Conservation (phyloP, 2,113 vertebrate species). For the Potamarius usumacintae region DNA sequence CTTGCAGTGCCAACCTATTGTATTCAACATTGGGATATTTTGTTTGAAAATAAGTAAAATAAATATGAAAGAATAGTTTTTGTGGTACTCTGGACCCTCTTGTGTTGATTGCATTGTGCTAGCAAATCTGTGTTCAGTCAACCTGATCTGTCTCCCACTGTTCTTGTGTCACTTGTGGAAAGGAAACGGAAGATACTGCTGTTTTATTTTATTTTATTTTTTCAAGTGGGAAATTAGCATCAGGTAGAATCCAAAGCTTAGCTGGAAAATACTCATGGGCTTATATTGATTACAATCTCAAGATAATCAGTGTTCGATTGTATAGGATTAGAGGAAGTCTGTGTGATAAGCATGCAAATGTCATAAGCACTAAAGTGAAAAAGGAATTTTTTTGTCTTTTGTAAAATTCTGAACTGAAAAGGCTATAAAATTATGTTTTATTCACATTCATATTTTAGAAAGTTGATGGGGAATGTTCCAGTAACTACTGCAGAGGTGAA, state of each 20-base stretch:
- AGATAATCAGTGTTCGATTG: slow-evolving; percentile 49
- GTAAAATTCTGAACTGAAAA: background rate
- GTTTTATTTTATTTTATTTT: background rate
- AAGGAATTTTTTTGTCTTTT: background rate
- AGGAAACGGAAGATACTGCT: background rate
- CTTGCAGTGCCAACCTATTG: background rate
- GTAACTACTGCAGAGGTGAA: too few species aligned
- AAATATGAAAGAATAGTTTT: background rate
- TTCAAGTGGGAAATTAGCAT: slow-evolving; percentile 21
- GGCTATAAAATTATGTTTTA: background rate
- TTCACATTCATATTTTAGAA: background rate
- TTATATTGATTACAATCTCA: slow-evolving; percentile 53
- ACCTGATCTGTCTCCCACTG: background rate
- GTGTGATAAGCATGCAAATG: background rate
- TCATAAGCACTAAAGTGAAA: background rate
- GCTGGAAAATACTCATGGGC: slow-evolving; percentile 68
- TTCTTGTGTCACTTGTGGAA: slow-evolving; percentile 20
- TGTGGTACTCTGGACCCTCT: background rate
- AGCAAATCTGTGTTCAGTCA: slow-evolving; percentile 14
- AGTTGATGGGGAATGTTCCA: background rate
- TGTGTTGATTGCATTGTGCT: background rate
- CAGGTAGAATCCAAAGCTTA: slow-evolving; percentile 53
- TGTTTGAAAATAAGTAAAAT: background rate
- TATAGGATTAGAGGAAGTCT: slow-evolving; percentile 52
- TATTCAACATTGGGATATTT: background rate